Evolutionary conservation across 1,140 invertebrate species (phyloP).

Genomic region (Andrena cerasifolii): DNA sequence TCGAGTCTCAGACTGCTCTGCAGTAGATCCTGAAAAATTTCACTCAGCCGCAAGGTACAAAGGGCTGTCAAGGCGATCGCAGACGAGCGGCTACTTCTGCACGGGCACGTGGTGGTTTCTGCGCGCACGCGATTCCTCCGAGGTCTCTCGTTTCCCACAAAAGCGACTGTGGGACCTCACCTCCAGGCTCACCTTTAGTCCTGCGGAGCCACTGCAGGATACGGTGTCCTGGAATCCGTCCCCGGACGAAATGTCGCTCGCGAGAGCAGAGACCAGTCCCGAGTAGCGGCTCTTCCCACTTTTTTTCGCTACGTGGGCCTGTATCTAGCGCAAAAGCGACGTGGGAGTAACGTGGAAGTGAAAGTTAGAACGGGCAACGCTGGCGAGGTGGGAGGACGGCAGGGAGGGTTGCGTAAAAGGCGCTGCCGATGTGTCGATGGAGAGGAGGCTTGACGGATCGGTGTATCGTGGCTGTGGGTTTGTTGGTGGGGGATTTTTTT

Average conservation of each 20-base stretch:
- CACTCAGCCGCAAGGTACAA: no score
- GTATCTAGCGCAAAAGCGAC: slow-evolving; percentile 63
- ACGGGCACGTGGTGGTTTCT: no score
- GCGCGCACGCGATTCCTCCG: no score
- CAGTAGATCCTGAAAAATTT: no score
- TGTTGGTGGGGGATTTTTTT: not conserved
- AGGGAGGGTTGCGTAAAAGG: slow-evolving; percentile 27
- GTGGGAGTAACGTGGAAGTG: slow-evolving; percentile 68
- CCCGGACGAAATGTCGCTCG: slow-evolving; percentile 23
- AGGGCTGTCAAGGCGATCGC: no score
- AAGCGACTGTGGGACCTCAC: no score
- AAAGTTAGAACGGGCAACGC: slow-evolving; percentile 52
- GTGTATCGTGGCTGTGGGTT: not conserved
- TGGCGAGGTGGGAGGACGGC: no score
- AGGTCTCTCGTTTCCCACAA: slow-evolving; percentile 52
- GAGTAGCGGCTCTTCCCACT: slow-evolving; percentile 37
- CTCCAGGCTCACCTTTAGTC: no score
- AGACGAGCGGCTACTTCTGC: no score
- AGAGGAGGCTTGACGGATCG: slow-evolving; percentile 20
- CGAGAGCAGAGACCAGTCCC: slow-evolving; percentile 15
- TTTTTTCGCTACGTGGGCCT: slow-evolving; percentile 10
- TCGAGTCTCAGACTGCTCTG: no score
- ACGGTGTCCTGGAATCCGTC: slow-evolving; percentile 23
- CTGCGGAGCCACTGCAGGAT: slow-evolving; percentile 57
- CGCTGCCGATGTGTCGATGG: slow-evolving; percentile 20